Evolutionary conservation across 2,888 invertebrate genomes (phyloP).

Genomic region (Zootermopsis nevadensis): DNA sequence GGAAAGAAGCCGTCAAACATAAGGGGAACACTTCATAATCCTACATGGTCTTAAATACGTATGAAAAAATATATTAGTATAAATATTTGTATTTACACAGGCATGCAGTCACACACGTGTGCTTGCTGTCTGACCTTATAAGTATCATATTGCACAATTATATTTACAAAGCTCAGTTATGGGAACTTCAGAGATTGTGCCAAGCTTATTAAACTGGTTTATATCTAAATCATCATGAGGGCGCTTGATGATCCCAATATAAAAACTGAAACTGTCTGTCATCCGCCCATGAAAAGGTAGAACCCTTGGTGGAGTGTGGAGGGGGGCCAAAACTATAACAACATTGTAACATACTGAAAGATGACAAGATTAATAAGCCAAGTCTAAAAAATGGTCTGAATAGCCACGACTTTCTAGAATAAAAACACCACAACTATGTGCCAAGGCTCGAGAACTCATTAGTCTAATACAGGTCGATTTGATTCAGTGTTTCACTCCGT

Average conservation of each 20-base stretch:
- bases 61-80: slow-evolving; percentile 53
- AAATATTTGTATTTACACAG: slow-evolving; percentile 51
- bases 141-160: slow-evolving; percentile 47
- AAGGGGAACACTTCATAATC: slow-evolving; percentile 36
- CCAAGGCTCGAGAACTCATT: too few species aligned
- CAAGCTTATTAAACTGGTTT: slow-evolving; percentile 37
- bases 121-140: too few species aligned
- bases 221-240: background rate
- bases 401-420: too few species aligned
- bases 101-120: slow-evolving; percentile 38
- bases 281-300: background rate
- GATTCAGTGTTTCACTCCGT: too few species aligned
- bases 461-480: too few species aligned
- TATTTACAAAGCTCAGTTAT: slow-evolving; percentile 50
- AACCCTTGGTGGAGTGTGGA: background rate
- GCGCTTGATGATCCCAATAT: background rate
- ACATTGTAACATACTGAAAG: too few species aligned
- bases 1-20: background rate
- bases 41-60: slow-evolving; percentile 47
- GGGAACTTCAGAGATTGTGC: slow-evolving; percentile 39
- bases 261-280: background rate
- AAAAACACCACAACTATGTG: too few species aligned
- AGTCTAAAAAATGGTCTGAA: too few species aligned
- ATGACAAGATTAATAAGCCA: background rate
- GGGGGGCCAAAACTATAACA: slow-evolving; percentile 9